phyloP scores from a whole-genome alignment of 2,888 invertebrate species.

The Cryptus armator region DNA sequence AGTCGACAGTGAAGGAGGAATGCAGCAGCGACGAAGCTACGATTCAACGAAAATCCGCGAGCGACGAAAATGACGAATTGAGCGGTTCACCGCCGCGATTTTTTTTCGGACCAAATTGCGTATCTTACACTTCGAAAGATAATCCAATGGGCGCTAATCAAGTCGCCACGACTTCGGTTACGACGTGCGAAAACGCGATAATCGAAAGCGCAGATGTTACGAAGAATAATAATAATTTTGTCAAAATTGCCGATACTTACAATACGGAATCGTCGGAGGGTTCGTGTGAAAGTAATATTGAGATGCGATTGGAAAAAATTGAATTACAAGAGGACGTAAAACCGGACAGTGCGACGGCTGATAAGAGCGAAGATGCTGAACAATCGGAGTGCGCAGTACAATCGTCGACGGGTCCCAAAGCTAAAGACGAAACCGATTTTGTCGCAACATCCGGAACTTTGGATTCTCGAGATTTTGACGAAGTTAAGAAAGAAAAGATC shows the following conservation, averaged over 20 bases:
- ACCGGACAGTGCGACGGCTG: constrained; percentile 12
- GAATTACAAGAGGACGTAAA: constrained; percentile 42
- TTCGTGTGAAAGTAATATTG: constrained; percentile 42
- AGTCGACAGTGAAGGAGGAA: constrained; percentile 48
- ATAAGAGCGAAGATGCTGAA: constrained; percentile 33
- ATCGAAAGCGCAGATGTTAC: constrained; percentile 15
- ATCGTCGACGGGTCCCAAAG: constrained; percentile 42
- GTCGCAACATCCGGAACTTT: background rate
- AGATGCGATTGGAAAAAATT: constrained; percentile 38
- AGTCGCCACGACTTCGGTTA: constrained; percentile 66
- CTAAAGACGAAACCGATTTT: constrained; percentile 27
- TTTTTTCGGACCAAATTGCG: constrained; percentile 84
- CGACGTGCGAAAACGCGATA: background rate
- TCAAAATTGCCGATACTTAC: constrained; percentile 62
- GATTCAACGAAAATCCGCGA: constrained; percentile 24
- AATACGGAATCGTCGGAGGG: constrained; percentile 52
- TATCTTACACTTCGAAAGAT: constrained; percentile 78
- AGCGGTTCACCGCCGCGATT: constrained; percentile 79
- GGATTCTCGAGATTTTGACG: background rate
- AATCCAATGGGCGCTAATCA: constrained; percentile 63
- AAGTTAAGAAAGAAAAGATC: constrained; percentile 13
- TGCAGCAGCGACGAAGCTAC: background rate
- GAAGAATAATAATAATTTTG: constrained; percentile 74
- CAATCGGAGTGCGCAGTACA: constrained; percentile 23
- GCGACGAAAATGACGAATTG: constrained; percentile 8